phyloP scores from a whole-genome alignment of 2,888 invertebrate species.

The Heteromurus nitidus region DNA sequence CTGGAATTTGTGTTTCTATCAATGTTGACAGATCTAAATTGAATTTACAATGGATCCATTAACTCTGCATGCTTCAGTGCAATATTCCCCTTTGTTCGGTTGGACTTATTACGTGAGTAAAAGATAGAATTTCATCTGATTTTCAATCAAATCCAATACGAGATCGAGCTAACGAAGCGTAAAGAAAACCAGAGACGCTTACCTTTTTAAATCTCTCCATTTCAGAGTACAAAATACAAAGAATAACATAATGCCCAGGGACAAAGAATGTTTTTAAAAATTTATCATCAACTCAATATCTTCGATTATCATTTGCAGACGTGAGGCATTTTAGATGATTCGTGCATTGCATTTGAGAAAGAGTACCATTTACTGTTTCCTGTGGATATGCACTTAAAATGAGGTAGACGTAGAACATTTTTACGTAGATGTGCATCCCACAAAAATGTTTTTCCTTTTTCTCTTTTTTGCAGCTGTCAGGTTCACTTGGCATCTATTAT shows the following conservation, averaged over 20 bases:
- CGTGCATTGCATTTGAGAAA: not conserved
- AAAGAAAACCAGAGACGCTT: constrained; percentile 27
- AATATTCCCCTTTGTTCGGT: constrained; percentile 8
- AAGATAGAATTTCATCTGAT: constrained; percentile 50
- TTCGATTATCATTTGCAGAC: constrained; percentile 50
- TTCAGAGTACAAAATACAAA: not conserved
- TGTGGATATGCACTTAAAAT: not conserved
- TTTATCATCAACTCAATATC: constrained; percentile 59
- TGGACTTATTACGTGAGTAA: constrained; percentile 35
- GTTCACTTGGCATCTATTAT: constrained; percentile 64
- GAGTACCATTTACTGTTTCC: no score
- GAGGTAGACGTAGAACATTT: not conserved
- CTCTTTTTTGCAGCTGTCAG: constrained; percentile 60
- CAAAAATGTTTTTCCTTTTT: constrained; percentile 20
- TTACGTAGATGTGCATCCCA: constrained; percentile 30
- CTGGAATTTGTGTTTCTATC: no score
- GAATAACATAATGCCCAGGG: constrained; percentile 23
- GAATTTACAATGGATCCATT: constrained; percentile 62
- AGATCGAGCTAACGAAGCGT: constrained; percentile 42
- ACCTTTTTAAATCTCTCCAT: not conserved
- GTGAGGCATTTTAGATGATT: not conserved
- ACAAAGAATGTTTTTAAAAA: constrained; percentile 60
- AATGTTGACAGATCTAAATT: constrained; percentile 56
- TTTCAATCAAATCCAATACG: constrained; percentile 21
- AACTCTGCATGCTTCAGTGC: constrained; percentile 29